These are phyloP conservation scores for Anguilla japonica DNA, from an alignment of 2,113 vertebrate species.

Conservation along the genomic window DNA sequence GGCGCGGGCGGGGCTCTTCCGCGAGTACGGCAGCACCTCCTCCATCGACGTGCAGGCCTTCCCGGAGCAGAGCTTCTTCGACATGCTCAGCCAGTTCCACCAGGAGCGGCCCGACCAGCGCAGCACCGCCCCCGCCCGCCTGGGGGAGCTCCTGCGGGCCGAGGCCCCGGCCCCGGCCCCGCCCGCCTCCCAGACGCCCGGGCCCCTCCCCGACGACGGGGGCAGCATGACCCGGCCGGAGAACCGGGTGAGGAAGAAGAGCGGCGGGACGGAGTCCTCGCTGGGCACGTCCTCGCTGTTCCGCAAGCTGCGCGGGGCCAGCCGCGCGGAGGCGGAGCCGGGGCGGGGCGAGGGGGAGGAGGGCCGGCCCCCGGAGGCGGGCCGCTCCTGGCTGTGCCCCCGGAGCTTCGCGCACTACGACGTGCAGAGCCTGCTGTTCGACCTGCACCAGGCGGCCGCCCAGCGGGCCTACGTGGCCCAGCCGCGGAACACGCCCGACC, in stretches of 20 bases:
- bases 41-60: slow-evolving; percentile 88
- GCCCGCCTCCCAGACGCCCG: slow-evolving; percentile 31
- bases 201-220: slow-evolving; percentile 48
- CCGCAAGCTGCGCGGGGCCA: slow-evolving; percentile 76
- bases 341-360: slow-evolving; percentile 59
- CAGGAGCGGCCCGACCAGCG: slow-evolving; percentile 70
- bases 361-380: slow-evolving; percentile 69
- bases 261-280: slow-evolving; percentile 67
- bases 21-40: slow-evolving; percentile 93
- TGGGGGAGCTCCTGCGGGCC: slow-evolving; percentile 63
- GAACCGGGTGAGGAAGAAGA: slow-evolving; percentile 74
- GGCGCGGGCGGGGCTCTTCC: slow-evolving; percentile 66
- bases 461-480: slow-evolving; percentile 66
- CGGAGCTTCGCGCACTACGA: slow-evolving; percentile 89
- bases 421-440: slow-evolving; percentile 86
- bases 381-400: slow-evolving; percentile 76
- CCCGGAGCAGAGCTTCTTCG: slow-evolving; percentile 85
- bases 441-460: slow-evolving; percentile 75
- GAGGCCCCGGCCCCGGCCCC: slow-evolving; percentile 34
- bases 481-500: slow-evolving; percentile 81
- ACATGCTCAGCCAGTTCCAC: slow-evolving; percentile 84
- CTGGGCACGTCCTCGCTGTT: slow-evolving; percentile 81
- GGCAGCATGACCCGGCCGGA: slow-evolving; percentile 57
- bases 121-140: slow-evolving; percentile 48
- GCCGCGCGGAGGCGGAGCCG: slow-evolving; percentile 64